These are phyloP conservation scores for Labia minor DNA, from an alignment of 2,888 invertebrate genomes.

Conservation along the genomic window DNA sequence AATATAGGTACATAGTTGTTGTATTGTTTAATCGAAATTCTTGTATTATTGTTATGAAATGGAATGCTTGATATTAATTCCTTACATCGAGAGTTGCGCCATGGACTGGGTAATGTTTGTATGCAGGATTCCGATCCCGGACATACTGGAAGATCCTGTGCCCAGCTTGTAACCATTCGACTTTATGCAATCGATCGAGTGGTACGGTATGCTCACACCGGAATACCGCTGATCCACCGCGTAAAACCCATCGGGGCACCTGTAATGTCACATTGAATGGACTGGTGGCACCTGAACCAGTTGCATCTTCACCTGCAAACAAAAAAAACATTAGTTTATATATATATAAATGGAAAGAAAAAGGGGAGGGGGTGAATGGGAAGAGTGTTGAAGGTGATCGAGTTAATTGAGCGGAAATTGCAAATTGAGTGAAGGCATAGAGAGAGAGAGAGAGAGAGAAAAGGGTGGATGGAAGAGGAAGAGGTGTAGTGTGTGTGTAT, in stretches of 20 bases:
- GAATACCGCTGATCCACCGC: constrained; percentile 57
- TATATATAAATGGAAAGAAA: too few species aligned
- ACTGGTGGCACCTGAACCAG: not conserved
- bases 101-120: constrained; percentile 34
- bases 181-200: constrained; percentile 63
- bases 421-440: too few species aligned
- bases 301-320: not conserved
- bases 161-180: constrained; percentile 58
- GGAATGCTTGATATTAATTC: too few species aligned
- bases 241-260: constrained; percentile 60
- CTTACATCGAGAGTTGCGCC: constrained; percentile 69
- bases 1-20: too few species aligned
- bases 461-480: too few species aligned
- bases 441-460: too few species aligned
- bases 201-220: constrained; percentile 67
- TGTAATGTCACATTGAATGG: constrained; percentile 50
- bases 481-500: too few species aligned
- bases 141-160: constrained; percentile 72
- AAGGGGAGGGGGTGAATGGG: too few species aligned
- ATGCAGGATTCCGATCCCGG: constrained; percentile 64
- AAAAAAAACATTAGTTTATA: not conserved
- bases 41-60: too few species aligned
- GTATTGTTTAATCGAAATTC: too few species aligned
- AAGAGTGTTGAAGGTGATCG: too few species aligned
- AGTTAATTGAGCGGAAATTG: too few species aligned